Base-by-base conservation (phyloP, 2,797 vertebrate species). In the Propithecus deckenii region DNA sequence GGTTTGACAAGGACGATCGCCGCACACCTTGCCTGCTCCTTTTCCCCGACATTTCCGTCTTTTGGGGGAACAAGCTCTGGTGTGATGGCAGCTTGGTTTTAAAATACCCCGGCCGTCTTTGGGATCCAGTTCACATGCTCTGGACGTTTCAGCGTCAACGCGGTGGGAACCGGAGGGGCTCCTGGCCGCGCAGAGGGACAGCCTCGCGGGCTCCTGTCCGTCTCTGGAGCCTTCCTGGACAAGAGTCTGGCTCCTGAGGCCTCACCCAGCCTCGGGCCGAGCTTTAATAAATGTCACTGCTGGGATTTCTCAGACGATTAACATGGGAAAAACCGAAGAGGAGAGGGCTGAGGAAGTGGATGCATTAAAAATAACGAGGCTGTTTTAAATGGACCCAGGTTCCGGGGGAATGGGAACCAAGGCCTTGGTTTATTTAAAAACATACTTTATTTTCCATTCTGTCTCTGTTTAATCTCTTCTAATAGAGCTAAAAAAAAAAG, bases 311-410 rank as follows among this genome's bases (percentile, higher is more conserved):
- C 97, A 72, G 96, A 96, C 65, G n/a, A 88, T n/a, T 48, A 50
- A 97, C 57, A 43, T 98, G 98, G 98, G 98, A 98, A 98, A 98
- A 96, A 4, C 74, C 9, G 43, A 43, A 87, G 87, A 92, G 50
- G 14, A 88, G 72, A 69, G 41, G 95, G 95, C 74, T 0, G 57
- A 89, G 96, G 96, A 96, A 98, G 97, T 59, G 97, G 97, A 96
- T 41, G 85, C 63, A 87, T 95, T 78, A 96, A 98, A 98, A 98
- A 97, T 95, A 98, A 98, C 0, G 0, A 96, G 94, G 55, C 72
- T 61, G 67, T 95, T 98, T 84, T 87, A 97, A 78, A 92, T 35
- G 92, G 96, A 87, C 93, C 67, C 95, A 94, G 96, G 98, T 98
- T 98, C 97, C 92, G 97, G 96, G 86, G 86, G 79, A 98, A 89